These are phyloP conservation scores for Paralinhomoeus sp. DNA, from an alignment of 2,888 invertebrate species.

Conservation along the genomic window DNA sequence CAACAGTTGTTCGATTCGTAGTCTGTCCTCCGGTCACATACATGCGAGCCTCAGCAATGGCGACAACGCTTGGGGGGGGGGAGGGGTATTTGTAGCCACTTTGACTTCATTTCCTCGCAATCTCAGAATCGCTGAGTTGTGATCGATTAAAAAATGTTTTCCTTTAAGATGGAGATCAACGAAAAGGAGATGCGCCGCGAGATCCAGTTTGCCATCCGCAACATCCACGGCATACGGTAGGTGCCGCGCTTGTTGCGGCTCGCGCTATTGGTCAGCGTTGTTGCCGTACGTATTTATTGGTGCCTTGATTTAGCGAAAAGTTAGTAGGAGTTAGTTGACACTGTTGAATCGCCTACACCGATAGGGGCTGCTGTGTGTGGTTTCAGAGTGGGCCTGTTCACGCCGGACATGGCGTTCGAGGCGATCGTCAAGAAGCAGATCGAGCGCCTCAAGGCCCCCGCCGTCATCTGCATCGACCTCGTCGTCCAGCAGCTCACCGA, in stretches of 20 bases:
- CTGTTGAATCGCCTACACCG: no score
- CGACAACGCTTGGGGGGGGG: not conserved
- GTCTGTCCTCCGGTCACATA: no score
- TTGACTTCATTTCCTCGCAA: no score
- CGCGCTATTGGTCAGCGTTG: no score
- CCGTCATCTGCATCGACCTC: conserved; percentile 89
- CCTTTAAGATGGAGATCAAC: conserved; percentile 73
- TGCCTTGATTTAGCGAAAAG: no score
- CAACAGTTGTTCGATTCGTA: no score
- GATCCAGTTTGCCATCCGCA: conserved; percentile 94
- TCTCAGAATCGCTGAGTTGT: no score
- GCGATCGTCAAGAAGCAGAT: conserved; percentile 99
- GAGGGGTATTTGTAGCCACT: no score
- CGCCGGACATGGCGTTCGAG: conserved; percentile 99
- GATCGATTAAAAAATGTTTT: not conserved
- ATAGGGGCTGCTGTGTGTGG: no score
- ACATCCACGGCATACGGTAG: conserved; percentile 71
- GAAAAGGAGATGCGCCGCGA: conserved; percentile 90
- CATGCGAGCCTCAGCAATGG: not conserved
- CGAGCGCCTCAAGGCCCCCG: conserved; percentile 67
- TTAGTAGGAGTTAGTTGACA: no score
- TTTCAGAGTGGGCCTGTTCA: conserved; percentile 84
- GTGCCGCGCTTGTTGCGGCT: conserved; percentile 26
- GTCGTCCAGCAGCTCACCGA: conserved; percentile 83
- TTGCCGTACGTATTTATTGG: not conserved